Evolutionary conservation across 2,888 invertebrate genomes (phyloP), one percentile per base, ranked within the genome.

Genomic region (Tryphoninae sp.): DNA sequence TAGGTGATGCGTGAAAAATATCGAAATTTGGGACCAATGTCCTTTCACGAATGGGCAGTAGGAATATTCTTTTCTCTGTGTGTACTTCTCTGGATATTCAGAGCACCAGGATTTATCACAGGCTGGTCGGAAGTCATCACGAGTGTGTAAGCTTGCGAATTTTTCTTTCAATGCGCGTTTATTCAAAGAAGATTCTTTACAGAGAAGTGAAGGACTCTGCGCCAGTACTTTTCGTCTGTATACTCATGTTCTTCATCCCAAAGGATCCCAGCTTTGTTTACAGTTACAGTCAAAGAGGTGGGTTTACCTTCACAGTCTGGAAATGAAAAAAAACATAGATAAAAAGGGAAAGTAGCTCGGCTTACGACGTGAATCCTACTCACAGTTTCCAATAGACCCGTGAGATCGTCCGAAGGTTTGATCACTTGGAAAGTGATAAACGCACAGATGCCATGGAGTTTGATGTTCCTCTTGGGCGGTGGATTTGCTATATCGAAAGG

Each of bases 401-500:
- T n/a, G 2, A 85, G 69, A 72, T 51, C 87, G 1, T 88, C 91
- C 2, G 92, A 92, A 8, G 92, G 93, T 1, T 85, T 94, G 53
- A 87, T 94, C 2, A 92, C 92, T 22, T 94, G 94, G 94, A 91
- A 92, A n/a, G 89, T 90, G 1, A 91, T 93, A 1, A 92, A 94
- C 72, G 87, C 89, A 1, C 93, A 93, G 84, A 90, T 94, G 86
- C 93, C 94, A 0, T 94, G 94, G 94, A 93, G 93, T 13, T 89
- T 94, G 13, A 89, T 94, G 77, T 90, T 94, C 11, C 89, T 94
- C 1, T 89, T 94, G 69, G 93, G 94, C 19, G 94, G 94, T 53
- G 94, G 94, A 0, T 94, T 94, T 85, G 94, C 94, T 0, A 90
- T 95, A 85, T 94, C 94, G 1, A 93, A 92, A 69, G 94, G 92